Evolutionary conservation across 1,140 invertebrate species (phyloP), one percentile per base, ranked within the genome.

Genomic region (Caenorhabditis briggsae): DNA sequence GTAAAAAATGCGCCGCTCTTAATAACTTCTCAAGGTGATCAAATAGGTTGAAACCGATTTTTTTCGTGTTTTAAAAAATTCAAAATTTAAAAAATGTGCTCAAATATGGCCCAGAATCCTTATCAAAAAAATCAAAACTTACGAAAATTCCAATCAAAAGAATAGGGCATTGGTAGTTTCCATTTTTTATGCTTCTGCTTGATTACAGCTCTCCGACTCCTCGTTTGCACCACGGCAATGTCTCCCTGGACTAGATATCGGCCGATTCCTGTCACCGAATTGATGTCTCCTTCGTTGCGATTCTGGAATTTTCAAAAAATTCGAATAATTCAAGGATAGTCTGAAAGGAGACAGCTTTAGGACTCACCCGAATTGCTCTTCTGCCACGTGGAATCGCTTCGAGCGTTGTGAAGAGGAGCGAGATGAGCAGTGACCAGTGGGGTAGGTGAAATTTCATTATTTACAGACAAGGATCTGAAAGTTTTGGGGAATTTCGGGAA

Each of bases 221-320:
- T 78, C 0, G 70, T 50, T 12, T 78, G 50, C 5, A 78, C 70
- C n/a, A 78, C 46, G 18, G 70, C 70, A 50, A 78, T 78, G 11
- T 78, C 70, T 20, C 70, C 70, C 53, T 78, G 70, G 20, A 43
- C 12, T 3, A 78, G n/a, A 14, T 50, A 78, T 12, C 33, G 12
- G 0, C 70, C 70, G 16, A 78, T 33, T 78, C 70, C 70, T 6
- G 46, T 20, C 14, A n/a, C 14, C 7, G 70, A 78, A 23, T 78
- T 78, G n/a, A 78, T 78, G 46, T 78, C 70, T 12, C 70, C 70
- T 78, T 78, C 70, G 46, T 78, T 78, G n/a, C 70, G 70, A n/a
- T 78, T 78, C 70, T 78, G 46, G 50, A 78, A 50, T 11, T 25
- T 43, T 64, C 2, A 5, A 12, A 18, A 70, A 12, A 25, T 18